A percentile compares a stretch with the other conserved stretches of the same genome.
phyloP scores from a whole-genome alignment of 1,140 invertebrate genomes.

The Odontomachus brunneus region DNA sequence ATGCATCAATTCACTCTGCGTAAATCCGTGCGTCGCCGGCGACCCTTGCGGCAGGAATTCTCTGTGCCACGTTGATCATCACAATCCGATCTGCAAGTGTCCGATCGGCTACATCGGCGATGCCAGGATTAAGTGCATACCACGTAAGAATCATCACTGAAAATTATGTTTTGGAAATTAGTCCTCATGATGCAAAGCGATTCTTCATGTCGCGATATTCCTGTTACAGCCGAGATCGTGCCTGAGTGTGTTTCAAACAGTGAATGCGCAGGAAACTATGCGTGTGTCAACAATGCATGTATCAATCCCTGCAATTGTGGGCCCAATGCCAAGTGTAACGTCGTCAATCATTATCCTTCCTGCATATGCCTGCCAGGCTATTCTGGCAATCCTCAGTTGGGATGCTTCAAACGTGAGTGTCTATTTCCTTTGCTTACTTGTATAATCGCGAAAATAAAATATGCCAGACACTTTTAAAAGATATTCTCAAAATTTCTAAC shows the following conservation, averaged over 20 bases:
- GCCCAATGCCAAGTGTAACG: constrained; percentile 91
- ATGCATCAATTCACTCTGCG: constrained; percentile 91
- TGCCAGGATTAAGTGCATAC: constrained; percentile 89
- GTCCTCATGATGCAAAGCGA: neutral
- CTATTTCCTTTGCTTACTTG: neutral
- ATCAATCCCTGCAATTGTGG: constrained; percentile 94
- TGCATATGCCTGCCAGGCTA: constrained; percentile 92
- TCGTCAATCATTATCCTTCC: constrained; percentile 92
- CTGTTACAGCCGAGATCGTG: constrained; percentile 85
- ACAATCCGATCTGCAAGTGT: constrained; percentile 92
- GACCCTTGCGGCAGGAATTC: constrained; percentile 91
- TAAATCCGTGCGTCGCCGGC: constrained; percentile 90
- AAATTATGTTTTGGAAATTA: neutral
- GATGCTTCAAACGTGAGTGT: constrained; percentile 89
- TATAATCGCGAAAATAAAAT: neutral
- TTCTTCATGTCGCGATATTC: constrained; percentile 30
- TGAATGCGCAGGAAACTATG: constrained; percentile 92
- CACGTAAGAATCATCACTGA: constrained; percentile 87
- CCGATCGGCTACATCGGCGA: constrained; percentile 92
- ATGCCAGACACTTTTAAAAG: too few species aligned
- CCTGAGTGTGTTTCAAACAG: constrained; percentile 90
- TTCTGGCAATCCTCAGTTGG: constrained; percentile 93
- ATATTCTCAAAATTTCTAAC: too few species aligned
- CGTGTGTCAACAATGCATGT: constrained; percentile 92
- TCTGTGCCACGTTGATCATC: constrained; percentile 91